These are phyloP conservation scores for Rostratula benghalensis DNA, from an alignment of 2,113 vertebrate species.

Conservation along the genomic window DNA sequence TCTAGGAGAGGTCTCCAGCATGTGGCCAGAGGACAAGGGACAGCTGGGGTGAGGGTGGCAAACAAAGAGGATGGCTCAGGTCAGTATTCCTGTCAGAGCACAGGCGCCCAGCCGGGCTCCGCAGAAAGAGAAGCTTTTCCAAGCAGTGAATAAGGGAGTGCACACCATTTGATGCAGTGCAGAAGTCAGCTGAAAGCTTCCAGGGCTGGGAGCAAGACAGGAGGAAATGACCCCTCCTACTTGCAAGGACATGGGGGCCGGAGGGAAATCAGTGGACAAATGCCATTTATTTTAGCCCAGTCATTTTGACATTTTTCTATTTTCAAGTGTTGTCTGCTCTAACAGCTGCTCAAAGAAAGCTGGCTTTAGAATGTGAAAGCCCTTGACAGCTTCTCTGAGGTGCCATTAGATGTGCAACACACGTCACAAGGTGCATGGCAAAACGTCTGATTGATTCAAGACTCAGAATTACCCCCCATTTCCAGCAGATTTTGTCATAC, in stretches of 20 bases:
- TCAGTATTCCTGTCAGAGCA: fast-evolving
- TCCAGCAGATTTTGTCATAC: not conserved
- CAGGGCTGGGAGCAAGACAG: not conserved
- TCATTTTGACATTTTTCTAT: not conserved
- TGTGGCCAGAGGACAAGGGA: fast-evolving
- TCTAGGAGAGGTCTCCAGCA: not conserved
- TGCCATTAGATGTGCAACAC: not conserved
- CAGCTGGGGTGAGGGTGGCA: not conserved
- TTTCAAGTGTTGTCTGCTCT: not conserved
- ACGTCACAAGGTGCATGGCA: not conserved
- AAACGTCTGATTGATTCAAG: not conserved
- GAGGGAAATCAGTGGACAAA: not conserved
- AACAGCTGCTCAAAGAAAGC: not conserved
- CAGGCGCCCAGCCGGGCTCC: not conserved
- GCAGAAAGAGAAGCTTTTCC: not conserved
- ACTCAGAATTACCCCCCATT: not conserved
- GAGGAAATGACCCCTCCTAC: not conserved
- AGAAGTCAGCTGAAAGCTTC: not conserved
- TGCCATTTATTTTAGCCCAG: not conserved
- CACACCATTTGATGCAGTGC: not conserved
- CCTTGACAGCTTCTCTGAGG: not conserved
- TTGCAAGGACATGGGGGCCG: not conserved
- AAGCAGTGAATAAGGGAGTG: not conserved
- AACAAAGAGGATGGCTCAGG: not conserved
- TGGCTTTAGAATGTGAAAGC: not conserved